phyloP scores from a whole-genome alignment of 1,140 invertebrate species.

The Plodia interpunctella region DNA sequence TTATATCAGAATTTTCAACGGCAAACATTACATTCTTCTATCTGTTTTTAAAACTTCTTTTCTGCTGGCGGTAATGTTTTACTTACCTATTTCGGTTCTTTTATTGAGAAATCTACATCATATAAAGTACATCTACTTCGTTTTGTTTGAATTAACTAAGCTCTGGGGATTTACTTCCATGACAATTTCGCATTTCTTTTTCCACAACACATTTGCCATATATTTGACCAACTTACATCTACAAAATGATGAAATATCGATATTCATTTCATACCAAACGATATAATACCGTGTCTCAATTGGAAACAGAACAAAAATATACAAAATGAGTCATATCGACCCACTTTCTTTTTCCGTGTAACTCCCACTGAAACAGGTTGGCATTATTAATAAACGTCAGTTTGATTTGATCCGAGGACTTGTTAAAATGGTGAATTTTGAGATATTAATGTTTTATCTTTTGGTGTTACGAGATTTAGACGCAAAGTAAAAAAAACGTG shows the following conservation, averaged over 20 bases:
- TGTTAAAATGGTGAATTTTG: neutral
- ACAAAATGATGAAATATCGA: neutral
- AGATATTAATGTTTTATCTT: no score
- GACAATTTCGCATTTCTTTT: no score
- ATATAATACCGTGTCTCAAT: neutral
- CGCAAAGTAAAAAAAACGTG: no score
- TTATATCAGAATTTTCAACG: neutral
- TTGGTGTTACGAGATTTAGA: no score
- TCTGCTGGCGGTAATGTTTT: no score
- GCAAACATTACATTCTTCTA: neutral
- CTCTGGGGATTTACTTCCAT: no score
- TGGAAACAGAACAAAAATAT: neutral
- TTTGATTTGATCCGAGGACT: no score
- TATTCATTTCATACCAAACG: neutral
- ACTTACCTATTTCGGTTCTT: no score
- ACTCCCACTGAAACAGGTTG: neutral
- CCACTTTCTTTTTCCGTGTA: slow-evolving; percentile 1
- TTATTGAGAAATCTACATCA: no score
- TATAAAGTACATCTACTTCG: no score
- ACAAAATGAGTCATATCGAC: neutral
- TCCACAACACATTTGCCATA: no score
- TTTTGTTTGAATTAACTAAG: no score
- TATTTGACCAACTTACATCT: neutral
- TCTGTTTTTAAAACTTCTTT: neutral
- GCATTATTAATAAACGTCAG: neutral